phyloP scores from a whole-genome alignment of 2,888 invertebrate genomes.

The Caenorhabditis auriculariae region DNA sequence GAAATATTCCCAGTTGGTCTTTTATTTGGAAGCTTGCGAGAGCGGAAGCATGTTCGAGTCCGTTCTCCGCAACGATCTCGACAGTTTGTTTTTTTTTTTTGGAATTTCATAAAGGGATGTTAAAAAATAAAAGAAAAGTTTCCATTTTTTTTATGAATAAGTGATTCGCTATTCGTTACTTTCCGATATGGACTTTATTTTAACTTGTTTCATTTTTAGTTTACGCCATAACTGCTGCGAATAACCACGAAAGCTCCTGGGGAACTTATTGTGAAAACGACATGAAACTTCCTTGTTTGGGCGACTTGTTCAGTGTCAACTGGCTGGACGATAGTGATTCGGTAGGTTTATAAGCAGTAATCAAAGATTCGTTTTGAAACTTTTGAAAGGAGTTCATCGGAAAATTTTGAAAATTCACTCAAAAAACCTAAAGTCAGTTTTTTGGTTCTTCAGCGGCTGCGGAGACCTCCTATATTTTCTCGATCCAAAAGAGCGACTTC shows the following conservation, averaged over 20 bases:
- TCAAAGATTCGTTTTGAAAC: too few species aligned
- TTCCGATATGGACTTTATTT: not conserved
- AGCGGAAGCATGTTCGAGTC: conserved; percentile 72
- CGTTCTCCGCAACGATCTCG: conserved; percentile 67
- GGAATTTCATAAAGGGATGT: too few species aligned
- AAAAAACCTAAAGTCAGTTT: too few species aligned
- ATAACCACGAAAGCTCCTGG: conserved; percentile 70
- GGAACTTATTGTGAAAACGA: conserved; percentile 70
- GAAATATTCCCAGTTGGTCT: conserved; percentile 68
- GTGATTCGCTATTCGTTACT: conserved; percentile 5
- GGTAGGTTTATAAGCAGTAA: not conserved
- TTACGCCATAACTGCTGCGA: conserved; percentile 71
- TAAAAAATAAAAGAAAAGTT: too few species aligned
- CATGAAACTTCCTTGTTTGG: conserved; percentile 65
- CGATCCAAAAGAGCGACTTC: not conserved
- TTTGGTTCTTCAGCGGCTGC: too few species aligned
- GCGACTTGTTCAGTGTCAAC: conserved; percentile 71
- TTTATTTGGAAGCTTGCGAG: conserved; percentile 73
- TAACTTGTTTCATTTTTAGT: conserved; percentile 64
- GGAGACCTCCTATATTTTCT: too few species aligned
- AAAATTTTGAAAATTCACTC: too few species aligned
- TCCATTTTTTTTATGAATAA: too few species aligned
- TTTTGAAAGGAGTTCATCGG: too few species aligned
- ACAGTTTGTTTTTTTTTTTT: conserved; percentile 63
- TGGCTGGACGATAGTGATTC: conserved; percentile 72